Base-by-base conservation (phyloP, 2,888 invertebrate species). In the Byasa hedistus region DNA sequence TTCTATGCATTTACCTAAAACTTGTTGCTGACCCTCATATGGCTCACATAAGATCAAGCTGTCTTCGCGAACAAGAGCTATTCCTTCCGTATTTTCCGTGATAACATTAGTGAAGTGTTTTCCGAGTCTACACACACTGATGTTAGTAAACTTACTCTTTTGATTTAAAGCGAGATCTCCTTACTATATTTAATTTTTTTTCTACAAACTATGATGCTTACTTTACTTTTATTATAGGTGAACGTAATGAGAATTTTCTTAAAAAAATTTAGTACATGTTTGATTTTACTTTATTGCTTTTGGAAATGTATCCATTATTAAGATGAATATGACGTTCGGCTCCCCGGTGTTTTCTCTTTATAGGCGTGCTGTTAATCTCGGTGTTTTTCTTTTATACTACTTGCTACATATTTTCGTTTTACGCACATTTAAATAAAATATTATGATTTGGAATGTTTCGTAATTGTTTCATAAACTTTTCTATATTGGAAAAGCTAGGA, bases 1-100 rank as follows among this genome's bases (percentile, higher is more conserved):
- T 85, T 76, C 79, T 73, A 72, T 78, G 81, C 76, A 73, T 71
- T 72, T 69, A 72, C 69, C 68, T 68, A 70, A 76, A 81, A 89
- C 89, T 88, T 89, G 89, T 89, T 89, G 89, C 89, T 89, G 86
- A 78, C 81, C 81, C 82, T 80, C 75, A 79, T 81, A 80, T 79
- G 81, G 78, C 77, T 79, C 79, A 76, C 77, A 75, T 81, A 81
- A 85, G 88, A 88, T 88, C 89, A 86, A 89, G 87, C 85, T 88
- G 89, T 88, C 87, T 87, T 82, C 80, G 78, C 81, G 81, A 84
- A 83, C 85, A 84, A 84, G 83, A 77, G 85, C 82, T 84, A 84
- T 82, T 63, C 82, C 83, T 83, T 81, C 82, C 82, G 78, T 82
- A 86, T 87, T 84, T 67, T 83, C 76, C 74, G 78, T 74, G 78